Evolutionary conservation across 2,797 vertebrate genomes (phyloP).

Genomic region (Cryptoblepharus egeriae): DNA sequence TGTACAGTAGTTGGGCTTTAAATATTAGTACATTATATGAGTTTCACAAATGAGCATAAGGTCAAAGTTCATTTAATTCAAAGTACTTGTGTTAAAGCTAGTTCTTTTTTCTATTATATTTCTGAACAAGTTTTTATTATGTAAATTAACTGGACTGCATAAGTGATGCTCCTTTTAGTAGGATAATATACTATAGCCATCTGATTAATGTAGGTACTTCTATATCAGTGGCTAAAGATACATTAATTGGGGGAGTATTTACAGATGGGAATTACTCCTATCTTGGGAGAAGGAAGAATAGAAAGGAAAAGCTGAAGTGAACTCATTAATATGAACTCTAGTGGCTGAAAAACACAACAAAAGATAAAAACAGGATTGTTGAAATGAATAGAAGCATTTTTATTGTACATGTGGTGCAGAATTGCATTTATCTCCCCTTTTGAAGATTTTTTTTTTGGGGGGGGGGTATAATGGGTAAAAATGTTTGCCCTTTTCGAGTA

Average conservation of each 20-base stretch:
- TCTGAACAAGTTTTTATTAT: slow-evolving; percentile 12
- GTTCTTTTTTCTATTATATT: neutral
- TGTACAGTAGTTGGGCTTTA: slow-evolving; percentile 27
- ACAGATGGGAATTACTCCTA: slow-evolving; percentile 5
- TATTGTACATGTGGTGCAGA: too few species aligned
- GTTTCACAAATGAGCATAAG: neutral
- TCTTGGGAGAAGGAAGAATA: too few species aligned
- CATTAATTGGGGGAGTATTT: slow-evolving; percentile 19
- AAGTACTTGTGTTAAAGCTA: too few species aligned
- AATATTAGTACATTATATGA: neutral
- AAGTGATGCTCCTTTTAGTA: slow-evolving; percentile 33
- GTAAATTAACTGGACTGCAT: neutral
- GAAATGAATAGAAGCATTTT: neutral
- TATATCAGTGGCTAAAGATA: slow-evolving; percentile 20
- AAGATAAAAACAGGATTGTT: neutral
- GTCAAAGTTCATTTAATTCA: neutral
- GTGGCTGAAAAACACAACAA: neutral
- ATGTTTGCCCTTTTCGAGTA: too few species aligned
- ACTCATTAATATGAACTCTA: neutral
- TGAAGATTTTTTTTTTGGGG: too few species aligned
- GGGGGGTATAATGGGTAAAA: too few species aligned
- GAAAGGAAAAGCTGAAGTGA: too few species aligned
- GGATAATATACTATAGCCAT: neutral
- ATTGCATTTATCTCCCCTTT: too few species aligned
- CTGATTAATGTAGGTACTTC: slow-evolving; percentile 38